Base-by-base conservation (phyloP, 2,888 invertebrate genomes). In the Buathra laborator region DNA sequence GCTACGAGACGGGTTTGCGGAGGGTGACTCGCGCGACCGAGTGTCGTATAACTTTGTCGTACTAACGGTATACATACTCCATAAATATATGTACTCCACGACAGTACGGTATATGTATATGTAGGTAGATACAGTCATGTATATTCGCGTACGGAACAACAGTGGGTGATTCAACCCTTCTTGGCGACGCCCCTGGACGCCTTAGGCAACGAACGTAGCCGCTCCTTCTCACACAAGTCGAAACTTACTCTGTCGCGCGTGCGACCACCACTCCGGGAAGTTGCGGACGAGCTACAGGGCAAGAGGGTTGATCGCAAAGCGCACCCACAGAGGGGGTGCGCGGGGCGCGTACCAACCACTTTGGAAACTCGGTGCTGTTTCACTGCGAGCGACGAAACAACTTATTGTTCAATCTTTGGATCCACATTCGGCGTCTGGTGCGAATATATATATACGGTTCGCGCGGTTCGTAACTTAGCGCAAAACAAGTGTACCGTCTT, bases 381-480 rank as follows among this genome's bases (percentile, higher is more conserved):
- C 86, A 56, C 78, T 78, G 84, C 72, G 85, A 86, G 87, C 87
- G 88, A 87, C 86, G 87, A 85, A 82, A 87, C 37, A 37, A 86
- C 88, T 88, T 88, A 88, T 86, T 87, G 87, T 87, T 66, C 70
- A 83, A 80, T 82, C 74, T 80, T 80, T 56, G 71, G 76, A 59
- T 82, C 83, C 82, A 80, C 81, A 83, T 83, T 75, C 85, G 82
- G 44, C 51, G 74, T 59, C 77, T 72, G 79, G 83, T 72, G 79
- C 71, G 53, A 77, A 19, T 32, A 64, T 64, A n/a, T 46, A 51
- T 12, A 64, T 16, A 16, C 48, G 32, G 16, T 4, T n/a, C 24
- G 24, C 24, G 3, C 14, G 14, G 46, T 14, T 12, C 12, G 12
- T 48, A 48, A 37, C 37, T 37, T 7, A 37, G 37, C 37, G 37